Base-by-base conservation (phyloP, 1,140 invertebrate genomes). In the Drosophila paulistorum region DNA sequence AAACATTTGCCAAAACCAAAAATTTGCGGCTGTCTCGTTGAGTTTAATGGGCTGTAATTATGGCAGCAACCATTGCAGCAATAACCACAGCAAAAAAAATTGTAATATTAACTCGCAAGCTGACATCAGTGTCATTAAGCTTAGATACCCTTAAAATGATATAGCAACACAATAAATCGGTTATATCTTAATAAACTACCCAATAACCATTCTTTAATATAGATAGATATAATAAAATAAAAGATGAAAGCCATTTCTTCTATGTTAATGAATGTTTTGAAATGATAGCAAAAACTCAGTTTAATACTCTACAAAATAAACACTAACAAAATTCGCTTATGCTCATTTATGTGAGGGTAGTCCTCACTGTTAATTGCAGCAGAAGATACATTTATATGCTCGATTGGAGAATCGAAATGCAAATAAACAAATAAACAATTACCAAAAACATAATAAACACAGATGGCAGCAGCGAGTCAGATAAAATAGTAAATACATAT, bases 11-110 rank as follows among this genome's bases (percentile, higher is more conserved):
- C 73, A 45, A 30, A 39, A 79, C 68, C 84, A 58, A 77, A 77
- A 68, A 74, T 77, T 77, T 79, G 79, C 70, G 74, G 68, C 62
- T 79, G 69, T 68, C 74, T 89, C 83, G 68, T 89, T 87, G 77
- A 68, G 65, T 73, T 68, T 61, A 87, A 87, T 87, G 76, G 59
- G 54, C 68, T 41, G 71, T 87, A 87, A 86, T 86, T 87, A 87
- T 66, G 51, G 66, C 55, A 26, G 17, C 26, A 48, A 62, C 10
- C 30, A 55, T 33, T 35, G 26, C 65, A 26, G 57, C 9, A 55
- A 59, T 30, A 39, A 37, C 0, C 9, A 7, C 33, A 37, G 17
- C 4, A 59, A 35, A 35, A 11, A 39, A 39, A 39, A 13, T 13
- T 1, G 13, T 11, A 39, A 11, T 39, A 39, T 39, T 11, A 30